Evolutionary conservation across 2,113 vertebrate species (phyloP).

Genomic region (Dolichallabes microphthalmus): DNA sequence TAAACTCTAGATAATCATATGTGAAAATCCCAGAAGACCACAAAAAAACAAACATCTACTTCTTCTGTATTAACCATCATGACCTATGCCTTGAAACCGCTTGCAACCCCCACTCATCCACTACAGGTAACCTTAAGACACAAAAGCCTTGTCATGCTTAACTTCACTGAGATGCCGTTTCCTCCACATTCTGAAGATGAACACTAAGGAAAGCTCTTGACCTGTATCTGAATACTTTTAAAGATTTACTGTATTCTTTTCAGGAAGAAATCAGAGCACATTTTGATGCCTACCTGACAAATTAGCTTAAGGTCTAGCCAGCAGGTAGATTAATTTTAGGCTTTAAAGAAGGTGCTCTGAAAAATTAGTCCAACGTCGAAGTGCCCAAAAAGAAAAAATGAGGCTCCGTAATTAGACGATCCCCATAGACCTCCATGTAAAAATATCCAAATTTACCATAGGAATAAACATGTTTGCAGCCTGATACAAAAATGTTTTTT

Average conservation of each 20-base stretch:
- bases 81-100: too few species aligned
- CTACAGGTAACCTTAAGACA: too few species aligned
- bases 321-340: neutral
- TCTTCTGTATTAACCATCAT: too few species aligned
- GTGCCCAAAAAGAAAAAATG: too few species aligned
- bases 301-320: neutral
- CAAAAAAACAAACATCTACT: too few species aligned
- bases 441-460: too few species aligned
- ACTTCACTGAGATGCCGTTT: neutral
- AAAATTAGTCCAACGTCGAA: too few species aligned
- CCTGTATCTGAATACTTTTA: neutral
- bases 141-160: neutral
- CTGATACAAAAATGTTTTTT: too few species aligned
- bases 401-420: too few species aligned
- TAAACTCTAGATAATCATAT: neutral
- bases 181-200: neutral
- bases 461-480: too few species aligned
- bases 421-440: too few species aligned
- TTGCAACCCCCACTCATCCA: neutral
- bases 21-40: neutral
- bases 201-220: neutral
- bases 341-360: too few species aligned
- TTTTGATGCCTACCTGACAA: neutral
- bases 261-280: neutral
- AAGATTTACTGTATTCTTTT: neutral